Evolutionary conservation across 2,797 vertebrate species (phyloP).

Genomic region (Botia kubotai): DNA sequence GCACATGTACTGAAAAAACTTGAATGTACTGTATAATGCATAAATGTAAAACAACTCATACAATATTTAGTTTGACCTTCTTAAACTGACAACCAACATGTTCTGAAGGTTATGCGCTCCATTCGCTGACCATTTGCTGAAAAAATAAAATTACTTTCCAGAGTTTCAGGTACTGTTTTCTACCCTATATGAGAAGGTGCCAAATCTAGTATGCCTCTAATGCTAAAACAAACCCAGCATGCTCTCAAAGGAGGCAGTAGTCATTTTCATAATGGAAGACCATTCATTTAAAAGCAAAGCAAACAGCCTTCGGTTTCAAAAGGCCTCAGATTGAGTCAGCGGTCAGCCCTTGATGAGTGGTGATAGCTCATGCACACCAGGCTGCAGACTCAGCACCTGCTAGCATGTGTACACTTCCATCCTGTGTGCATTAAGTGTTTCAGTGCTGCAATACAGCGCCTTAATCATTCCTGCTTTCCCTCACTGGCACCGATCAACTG

Average conservation of each 20-base stretch:
- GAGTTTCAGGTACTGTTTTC: neutral
- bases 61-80: neutral
- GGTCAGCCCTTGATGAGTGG: conserved; percentile 80
- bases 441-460: conserved; percentile 76
- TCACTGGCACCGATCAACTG: conserved; percentile 68
- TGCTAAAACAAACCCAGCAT: conserved; percentile 20
- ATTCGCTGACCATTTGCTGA: neutral
- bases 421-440: conserved; percentile 68
- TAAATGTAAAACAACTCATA: no score
- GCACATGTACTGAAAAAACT: no score
- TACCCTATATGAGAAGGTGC: neutral
- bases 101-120: neutral
- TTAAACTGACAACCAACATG: neutral
- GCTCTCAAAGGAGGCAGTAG: conserved; percentile 31
- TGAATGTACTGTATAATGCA: no score
- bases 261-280: conserved; percentile 43
- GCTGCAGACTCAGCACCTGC: conserved; percentile 58
- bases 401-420: conserved; percentile 68
- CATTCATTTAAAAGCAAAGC: conserved; percentile 44
- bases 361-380: conserved; percentile 62
- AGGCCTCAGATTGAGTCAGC: conserved; percentile 76
- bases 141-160: neutral
- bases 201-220: conserved; percentile 5
- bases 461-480: conserved; percentile 78
- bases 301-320: conserved; percentile 43